Percentiles rank a stretch among this genome's conserved stretches.
These are phyloP conservation scores for Leptogaster cylindrica DNA, from an alignment of 2,888 invertebrate genomes.

Conservation along the genomic window DNA sequence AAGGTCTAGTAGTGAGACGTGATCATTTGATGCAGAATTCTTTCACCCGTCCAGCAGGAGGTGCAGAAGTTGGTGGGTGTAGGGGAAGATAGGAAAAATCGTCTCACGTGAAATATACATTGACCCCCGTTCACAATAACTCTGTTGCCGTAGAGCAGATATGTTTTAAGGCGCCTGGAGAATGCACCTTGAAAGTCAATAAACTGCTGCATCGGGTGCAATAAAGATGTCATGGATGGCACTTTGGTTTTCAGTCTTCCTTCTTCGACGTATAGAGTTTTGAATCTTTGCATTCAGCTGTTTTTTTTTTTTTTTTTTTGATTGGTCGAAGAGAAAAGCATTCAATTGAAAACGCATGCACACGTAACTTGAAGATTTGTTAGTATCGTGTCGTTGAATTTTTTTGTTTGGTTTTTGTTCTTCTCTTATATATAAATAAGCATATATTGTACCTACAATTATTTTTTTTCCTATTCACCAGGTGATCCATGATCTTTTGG, in stretches of 20 bases:
- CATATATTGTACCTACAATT: too few relatives aligned
- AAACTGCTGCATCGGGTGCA: conserved; percentile 28
- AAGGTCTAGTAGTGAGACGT: conserved; percentile 14
- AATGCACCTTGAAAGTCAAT: conserved; percentile 32
- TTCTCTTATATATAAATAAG: too few relatives aligned
- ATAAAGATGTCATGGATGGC: conserved; percentile 36
- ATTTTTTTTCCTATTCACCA: conserved; percentile 28
- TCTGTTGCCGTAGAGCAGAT: background rate
- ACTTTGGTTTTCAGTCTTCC: conserved; percentile 5
- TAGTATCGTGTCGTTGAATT: conserved; percentile 19
- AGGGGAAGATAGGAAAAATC: too few relatives aligned
- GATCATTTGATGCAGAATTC: conserved; percentile 1
- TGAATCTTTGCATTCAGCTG: conserved; percentile 15
- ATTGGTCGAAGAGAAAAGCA: conserved; percentile 20
- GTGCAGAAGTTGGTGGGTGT: background rate
- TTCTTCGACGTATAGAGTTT: background rate
- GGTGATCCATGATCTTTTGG: conserved; percentile 35
- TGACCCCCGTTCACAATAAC: conserved; percentile 20
- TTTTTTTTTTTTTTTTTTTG: too few relatives aligned
- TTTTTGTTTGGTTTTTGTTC: background rate
- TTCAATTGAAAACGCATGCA: conserved; percentile 29
- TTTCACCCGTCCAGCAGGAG: conserved; percentile 11
- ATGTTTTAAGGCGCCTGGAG: conserved; percentile 24
- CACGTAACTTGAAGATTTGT: conserved; percentile 33
- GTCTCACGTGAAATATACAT: conserved; percentile 12